These are phyloP conservation scores for Harpalus rubripes DNA, from an alignment of 2,888 invertebrate genomes.

Conservation along the genomic window DNA sequence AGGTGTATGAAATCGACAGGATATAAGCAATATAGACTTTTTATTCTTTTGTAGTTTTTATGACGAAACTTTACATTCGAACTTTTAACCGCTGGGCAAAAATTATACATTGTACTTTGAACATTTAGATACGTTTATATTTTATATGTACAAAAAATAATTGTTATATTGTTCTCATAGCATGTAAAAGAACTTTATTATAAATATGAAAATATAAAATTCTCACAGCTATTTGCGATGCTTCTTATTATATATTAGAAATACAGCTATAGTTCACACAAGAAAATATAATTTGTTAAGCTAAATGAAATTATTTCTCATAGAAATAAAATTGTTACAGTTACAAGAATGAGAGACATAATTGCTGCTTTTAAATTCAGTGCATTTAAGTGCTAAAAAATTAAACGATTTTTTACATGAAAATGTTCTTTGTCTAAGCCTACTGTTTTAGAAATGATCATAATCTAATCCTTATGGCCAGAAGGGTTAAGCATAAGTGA, in stretches of 20 bases:
- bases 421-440: too few relatives aligned
- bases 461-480: too few relatives aligned
- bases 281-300: not conserved
- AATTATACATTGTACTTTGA: not conserved
- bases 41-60: conserved; percentile 5
- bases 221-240: not conserved
- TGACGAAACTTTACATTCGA: conserved; percentile 17
- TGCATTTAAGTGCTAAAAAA: not conserved
- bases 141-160: not conserved
- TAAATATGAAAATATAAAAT: not conserved
- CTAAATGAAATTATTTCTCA: conserved; percentile 21
- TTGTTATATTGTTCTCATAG: not conserved
- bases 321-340: conserved; percentile 17
- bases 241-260: not conserved
- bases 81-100: conserved; percentile 5
- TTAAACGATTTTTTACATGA: too few relatives aligned
- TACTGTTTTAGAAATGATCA: too few relatives aligned
- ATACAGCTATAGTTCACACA: conserved; percentile 20
- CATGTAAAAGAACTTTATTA: not conserved
- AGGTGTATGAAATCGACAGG: conserved; percentile 8
- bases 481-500: too few relatives aligned
- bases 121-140: not conserved
- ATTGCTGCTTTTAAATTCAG: not conserved
- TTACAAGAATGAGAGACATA: not conserved
- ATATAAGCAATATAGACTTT: conserved; percentile 9